Base-by-base conservation (phyloP, 2,113 vertebrate species). In the Panthera uncia region DNA sequence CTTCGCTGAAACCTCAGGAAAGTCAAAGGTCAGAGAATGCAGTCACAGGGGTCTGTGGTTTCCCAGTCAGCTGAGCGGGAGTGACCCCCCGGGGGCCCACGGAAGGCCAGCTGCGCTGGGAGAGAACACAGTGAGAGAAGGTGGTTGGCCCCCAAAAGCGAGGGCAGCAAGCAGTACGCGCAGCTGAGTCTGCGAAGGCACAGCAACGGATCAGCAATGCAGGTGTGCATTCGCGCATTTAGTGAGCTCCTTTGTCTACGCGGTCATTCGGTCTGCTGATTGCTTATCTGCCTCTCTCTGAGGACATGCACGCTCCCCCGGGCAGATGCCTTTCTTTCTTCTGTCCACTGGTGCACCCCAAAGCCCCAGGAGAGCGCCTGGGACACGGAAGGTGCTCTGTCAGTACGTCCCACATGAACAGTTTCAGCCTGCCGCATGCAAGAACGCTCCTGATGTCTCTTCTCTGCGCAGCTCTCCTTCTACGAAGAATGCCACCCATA, bases 101-200 rank as follows among this genome's bases (percentile, higher is more conserved):
- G 15, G 71, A 27, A 1, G 61, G 3, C 16, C 33, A 4, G 21
- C 57, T 2, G 57, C 57, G 29, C 13, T 0, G 27, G 52, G 16
- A 41, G 21, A 7, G 23, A 11, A 29, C 41, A 29, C 41, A 45
- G 41, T 1, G 45, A 68, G 45, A 13, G 41, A 15, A 29, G 38
- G 73, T 29, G 25, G 3, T 7, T 1, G 73, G 41, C 3, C 7
- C 38, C 73, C 73, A 7, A 8, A 45, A 29, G 13, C 7, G 16
- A 8, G 27, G 41, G 74, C 74, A 4, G 41, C 27, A 31, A 15
- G 8, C 27, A 7, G 74, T 1, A 8, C 4, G 0, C 27, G 7
- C 4, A 3, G 14, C 55, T 9, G 12, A 18, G 41, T 48, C 13
- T 0, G 27, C 38, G 1, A 15, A 16, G 1, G 7, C 16, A 25